Evolutionary conservation across 2,888 invertebrate genomes (phyloP).

Genomic region (Elegia similella): DNA sequence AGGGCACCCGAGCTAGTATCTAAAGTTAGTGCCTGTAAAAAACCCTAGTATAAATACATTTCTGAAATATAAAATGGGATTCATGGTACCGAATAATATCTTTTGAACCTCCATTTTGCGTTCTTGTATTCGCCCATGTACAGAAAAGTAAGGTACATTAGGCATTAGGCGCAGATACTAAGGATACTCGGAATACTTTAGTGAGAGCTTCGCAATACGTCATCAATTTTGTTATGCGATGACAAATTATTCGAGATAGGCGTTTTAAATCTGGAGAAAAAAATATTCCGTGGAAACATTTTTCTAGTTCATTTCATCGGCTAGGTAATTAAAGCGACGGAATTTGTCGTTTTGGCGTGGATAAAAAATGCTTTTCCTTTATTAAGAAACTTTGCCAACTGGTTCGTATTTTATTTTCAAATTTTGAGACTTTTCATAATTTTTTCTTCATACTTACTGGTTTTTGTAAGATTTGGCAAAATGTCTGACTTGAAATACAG

Average conservation of each 20-base stretch:
- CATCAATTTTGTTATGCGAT: conserved; percentile 42
- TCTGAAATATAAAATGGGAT: too few relatives aligned
- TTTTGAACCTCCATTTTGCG: not conserved
- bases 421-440: not conserved
- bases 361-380: conserved; percentile 28
- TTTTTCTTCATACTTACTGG: too few relatives aligned
- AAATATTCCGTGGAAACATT: conserved; percentile 35
- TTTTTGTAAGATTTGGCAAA: too few relatives aligned
- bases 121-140: not conserved
- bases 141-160: conserved; percentile 13
- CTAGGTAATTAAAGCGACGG: conserved; percentile 35
- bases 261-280: conserved; percentile 36
- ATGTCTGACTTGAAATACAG: too few relatives aligned
- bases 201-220: conserved; percentile 29
- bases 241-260: conserved; percentile 44
- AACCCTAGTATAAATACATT: too few relatives aligned
- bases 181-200: conserved; percentile 34
- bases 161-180: conserved; percentile 11
- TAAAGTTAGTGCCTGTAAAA: too few relatives aligned
- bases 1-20: too few relatives aligned
- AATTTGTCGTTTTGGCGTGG: conserved; percentile 21
- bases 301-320: conserved; percentile 42
- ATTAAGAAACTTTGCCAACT: conserved; percentile 17
- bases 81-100: too few relatives aligned
- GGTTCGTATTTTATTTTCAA: not conserved